Conservation (phyloP, 2,888 invertebrate genomes). For the Apomyelois bistriatella region DNA sequence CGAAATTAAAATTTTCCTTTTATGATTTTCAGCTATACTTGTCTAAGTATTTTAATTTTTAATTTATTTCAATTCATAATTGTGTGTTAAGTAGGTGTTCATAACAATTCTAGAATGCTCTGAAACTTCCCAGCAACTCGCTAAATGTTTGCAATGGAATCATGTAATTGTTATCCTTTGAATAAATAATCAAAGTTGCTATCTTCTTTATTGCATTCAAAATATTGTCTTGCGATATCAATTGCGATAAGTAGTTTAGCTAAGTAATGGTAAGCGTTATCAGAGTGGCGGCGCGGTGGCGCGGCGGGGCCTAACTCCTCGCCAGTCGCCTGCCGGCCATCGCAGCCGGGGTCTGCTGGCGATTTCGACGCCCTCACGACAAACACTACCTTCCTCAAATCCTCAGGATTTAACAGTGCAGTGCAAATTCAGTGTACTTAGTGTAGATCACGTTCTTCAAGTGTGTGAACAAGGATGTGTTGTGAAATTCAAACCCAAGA, state of each 20-base stretch:
- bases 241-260: constrained; percentile 28
- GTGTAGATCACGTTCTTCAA: constrained; percentile 25
- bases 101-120: not conserved
- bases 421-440: constrained; percentile 9
- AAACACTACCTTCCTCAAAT: not conserved
- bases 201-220: not conserved
- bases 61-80: too few relatives aligned
- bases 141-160: constrained; percentile 1
- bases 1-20: too few relatives aligned
- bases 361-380: constrained; percentile 2
- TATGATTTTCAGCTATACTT: too few relatives aligned
- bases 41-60: too few relatives aligned
- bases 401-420: not conserved
- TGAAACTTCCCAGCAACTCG: not conserved
- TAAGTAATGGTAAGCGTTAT: constrained; percentile 25
- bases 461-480: constrained; percentile 25
- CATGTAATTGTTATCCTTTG: not conserved
- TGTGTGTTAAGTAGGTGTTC: too few relatives aligned
- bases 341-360: constrained; percentile 27
- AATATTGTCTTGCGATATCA: constrained; percentile 21
- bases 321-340: constrained; percentile 40
- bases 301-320: constrained; percentile 17
- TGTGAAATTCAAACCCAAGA: constrained; percentile 41
- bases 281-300: constrained; percentile 25
- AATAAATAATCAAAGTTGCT: too few relatives aligned